Conservation (phyloP, 2,888 invertebrate species). For the Xanthorhoe spadicearia region DNA sequence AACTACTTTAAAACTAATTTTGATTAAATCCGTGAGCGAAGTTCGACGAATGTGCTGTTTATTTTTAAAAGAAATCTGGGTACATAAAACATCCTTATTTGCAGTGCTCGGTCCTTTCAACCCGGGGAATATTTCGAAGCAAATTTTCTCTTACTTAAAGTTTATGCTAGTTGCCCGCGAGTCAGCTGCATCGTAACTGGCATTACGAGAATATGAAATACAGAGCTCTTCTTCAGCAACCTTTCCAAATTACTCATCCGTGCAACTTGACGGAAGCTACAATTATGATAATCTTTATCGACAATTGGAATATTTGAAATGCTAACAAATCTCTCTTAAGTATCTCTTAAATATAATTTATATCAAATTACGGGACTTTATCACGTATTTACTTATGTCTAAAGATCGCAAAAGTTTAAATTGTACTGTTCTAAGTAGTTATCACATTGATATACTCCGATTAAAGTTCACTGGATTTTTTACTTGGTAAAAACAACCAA, state of each 20-base stretch:
- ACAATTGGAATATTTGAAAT: constrained; percentile 5
- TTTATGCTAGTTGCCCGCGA: constrained; percentile 73
- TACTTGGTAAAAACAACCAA: neutral
- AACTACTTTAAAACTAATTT: constrained; percentile 57
- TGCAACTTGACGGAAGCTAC: constrained; percentile 38
- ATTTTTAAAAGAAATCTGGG: constrained; percentile 58
- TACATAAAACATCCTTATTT: constrained; percentile 64
- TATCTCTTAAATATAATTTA: too few relatives aligned
- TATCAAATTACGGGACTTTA: too few relatives aligned
- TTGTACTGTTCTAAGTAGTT: too few relatives aligned
- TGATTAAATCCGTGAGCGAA: constrained; percentile 56
- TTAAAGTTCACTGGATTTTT: neutral
- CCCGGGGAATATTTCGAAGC: constrained; percentile 67
- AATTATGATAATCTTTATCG: constrained; percentile 19
- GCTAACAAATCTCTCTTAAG: neutral
- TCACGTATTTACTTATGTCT: too few relatives aligned
- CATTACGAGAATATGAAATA: constrained; percentile 60
- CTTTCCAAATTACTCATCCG: constrained; percentile 61
- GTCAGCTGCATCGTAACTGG: constrained; percentile 65
- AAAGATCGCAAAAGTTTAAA: too few relatives aligned
- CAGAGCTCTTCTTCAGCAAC: constrained; percentile 53
- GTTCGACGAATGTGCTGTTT: constrained; percentile 50
- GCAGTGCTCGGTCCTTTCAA: constrained; percentile 62
- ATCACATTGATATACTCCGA: neutral
- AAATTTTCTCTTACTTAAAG: constrained; percentile 70